Evolutionary conservation across 2,888 invertebrate genomes (phyloP).

Genomic region (Gastracanthus pulcherrimus): DNA sequence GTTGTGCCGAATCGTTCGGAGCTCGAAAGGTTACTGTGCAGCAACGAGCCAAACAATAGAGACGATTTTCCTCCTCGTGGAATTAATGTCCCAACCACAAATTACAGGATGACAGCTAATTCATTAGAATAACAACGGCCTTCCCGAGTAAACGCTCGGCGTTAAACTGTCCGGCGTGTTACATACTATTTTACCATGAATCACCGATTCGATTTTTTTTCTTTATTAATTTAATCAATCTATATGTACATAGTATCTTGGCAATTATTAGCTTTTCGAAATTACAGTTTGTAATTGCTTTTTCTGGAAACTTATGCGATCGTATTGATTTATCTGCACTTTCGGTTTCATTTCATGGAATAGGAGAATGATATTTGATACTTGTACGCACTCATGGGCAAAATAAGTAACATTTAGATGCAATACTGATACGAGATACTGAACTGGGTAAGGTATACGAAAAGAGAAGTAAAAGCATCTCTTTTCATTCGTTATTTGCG

Average conservation of each 20-base stretch:
- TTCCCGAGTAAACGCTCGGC: not conserved
- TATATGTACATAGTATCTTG: not conserved
- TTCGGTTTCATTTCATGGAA: no score
- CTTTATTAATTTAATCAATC: not conserved
- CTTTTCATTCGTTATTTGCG: no score
- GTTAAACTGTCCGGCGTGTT: not conserved
- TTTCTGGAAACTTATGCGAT: no score
- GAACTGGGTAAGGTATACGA: no score
- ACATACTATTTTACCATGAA: not conserved
- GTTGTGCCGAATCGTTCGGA: not conserved
- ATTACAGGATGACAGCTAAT: not conserved
- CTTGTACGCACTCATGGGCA: no score
- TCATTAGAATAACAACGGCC: not conserved
- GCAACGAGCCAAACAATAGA: conserved; percentile 8
- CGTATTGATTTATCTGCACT: no score
- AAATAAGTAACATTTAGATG: no score
- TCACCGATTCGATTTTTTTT: not conserved
- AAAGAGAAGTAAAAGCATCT: no score
- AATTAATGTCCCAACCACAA: conserved; percentile 12
- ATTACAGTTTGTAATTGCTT: no score
- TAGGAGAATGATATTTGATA: no score
- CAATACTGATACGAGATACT: no score
- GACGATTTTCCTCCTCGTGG: not conserved
- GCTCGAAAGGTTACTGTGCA: not conserved
- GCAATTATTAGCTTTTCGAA: not conserved